Base-by-base conservation (phyloP, 2,113 vertebrate species). In the Nothoprocta perdicaria region DNA sequence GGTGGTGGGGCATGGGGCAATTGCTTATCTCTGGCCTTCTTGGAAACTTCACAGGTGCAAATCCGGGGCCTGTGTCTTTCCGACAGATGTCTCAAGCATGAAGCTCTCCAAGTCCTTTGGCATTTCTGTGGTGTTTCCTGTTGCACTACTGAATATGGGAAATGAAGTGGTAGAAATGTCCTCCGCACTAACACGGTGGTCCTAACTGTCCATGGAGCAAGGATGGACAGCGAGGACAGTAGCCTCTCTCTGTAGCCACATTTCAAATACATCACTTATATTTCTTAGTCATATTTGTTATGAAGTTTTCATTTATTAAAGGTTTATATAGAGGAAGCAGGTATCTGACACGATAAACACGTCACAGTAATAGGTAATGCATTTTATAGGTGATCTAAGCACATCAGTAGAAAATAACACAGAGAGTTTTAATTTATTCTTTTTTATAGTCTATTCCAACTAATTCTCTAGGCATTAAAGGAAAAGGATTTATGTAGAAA, bases 191-290 rank as follows among this genome's bases (percentile, higher is more conserved):
- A 90, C 80, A 22, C 33, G 60, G 78, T 14, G 43, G 27, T 53
- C 84, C 16, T 33, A 78, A 86, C 24, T 55, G 46, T 4, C 65
- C 45, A 10, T 71, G 71, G 63, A 80, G 46, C 4, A 1, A 8
- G 12, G 62, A 72, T 26, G 63, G 15, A 1, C 1, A 29, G 13
- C 29, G 75, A 41, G 6, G 14, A 14, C 45, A 41, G n/a, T 9
- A 60, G 45, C 48, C 69, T 31, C 15, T 71, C 50, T 35, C 53
- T 1, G 0, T 8, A 26, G 50, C 1, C 1, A 35, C 22, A 55
- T 60, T 88, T 53, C 18, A 55, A 86, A 72, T 23, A 1, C 46
- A 22, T 76, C 15, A 12, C n/a, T 38, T 43, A 12, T 57, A 8
- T 73, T 92, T 73, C 45, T 89, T 66, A 76, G 27, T 23, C 71